A percentile compares a stretch with the other conserved stretches of the same genome.
These are phyloP conservation scores for Thereva unica DNA, from an alignment of 2,888 invertebrate species.

Conservation along the genomic window DNA sequence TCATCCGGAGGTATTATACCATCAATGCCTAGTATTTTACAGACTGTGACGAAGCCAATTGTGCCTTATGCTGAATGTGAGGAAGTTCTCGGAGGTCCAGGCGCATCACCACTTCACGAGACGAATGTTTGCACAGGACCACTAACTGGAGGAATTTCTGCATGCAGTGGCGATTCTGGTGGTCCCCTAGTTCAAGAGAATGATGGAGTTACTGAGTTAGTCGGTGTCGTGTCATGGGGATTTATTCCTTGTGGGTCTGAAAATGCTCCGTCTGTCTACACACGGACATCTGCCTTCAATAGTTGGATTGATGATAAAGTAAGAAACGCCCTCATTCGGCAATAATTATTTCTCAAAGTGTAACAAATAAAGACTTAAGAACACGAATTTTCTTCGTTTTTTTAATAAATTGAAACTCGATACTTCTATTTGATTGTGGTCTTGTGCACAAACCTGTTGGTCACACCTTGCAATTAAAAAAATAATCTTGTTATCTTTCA, in stretches of 20 bases:
- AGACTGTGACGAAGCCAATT: conserved; percentile 50
- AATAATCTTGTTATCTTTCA: too few species aligned
- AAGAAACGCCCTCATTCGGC: not conserved
- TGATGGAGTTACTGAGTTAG: conserved; percentile 46
- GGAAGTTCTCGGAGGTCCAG: conserved; percentile 44
- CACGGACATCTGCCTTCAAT: conserved; percentile 56
- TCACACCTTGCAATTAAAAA: too few species aligned
- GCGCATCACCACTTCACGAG: conserved; percentile 47
- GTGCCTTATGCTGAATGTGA: conserved; percentile 48
- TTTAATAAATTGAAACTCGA: too few species aligned
- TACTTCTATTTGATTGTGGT: too few species aligned
- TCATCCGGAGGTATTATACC: conserved; percentile 44
- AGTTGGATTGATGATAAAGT: conserved; percentile 51
- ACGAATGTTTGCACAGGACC: conserved; percentile 60
- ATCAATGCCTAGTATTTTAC: conserved; percentile 47
- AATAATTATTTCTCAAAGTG: conserved; percentile 5
- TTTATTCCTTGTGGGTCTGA: conserved; percentile 57
- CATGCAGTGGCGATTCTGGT: conserved; percentile 59
- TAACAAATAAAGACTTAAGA: not conserved
- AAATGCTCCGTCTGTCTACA: conserved; percentile 59
- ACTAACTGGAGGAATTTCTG: conserved; percentile 54
- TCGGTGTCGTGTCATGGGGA: conserved; percentile 62
- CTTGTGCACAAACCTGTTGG: too few species aligned
- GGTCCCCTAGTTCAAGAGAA: conserved; percentile 52
- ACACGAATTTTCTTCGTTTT: too few species aligned